A percentile compares a stretch with the other conserved stretches of the same genome.
Conservation (phyloP, 2,113 vertebrate species). For the Eidolon helvum region DNA sequence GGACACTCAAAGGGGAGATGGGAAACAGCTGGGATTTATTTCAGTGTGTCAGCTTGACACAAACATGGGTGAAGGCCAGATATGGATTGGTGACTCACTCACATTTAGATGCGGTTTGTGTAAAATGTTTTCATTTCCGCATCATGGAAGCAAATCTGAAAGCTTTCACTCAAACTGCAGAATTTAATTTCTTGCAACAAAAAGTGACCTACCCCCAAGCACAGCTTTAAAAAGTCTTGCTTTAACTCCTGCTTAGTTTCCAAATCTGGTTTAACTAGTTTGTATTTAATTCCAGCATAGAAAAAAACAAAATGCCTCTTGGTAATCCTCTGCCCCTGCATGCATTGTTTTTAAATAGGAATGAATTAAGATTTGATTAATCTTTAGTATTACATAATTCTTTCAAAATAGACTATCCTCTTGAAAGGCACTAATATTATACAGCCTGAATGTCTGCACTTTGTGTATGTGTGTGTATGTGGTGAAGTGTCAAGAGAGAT, state of each 20-base stretch:
- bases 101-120: constrained; percentile 71
- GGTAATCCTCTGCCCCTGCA: constrained; percentile 19
- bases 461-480: not conserved
- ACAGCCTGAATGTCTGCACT: not conserved
- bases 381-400: constrained; percentile 44
- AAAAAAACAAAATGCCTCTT: constrained; percentile 13
- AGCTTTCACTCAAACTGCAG: constrained; percentile 64
- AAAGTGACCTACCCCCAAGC: constrained; percentile 54
- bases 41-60: constrained; percentile 61
- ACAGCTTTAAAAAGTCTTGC: constrained; percentile 26
- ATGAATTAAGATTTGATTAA: constrained; percentile 56
- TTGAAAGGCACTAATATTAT: not conserved
- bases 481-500: not conserved
- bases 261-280: not conserved
- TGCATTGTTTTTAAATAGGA: constrained; percentile 57
- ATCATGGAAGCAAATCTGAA: constrained; percentile 75
- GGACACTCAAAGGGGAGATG: constrained; percentile 34
- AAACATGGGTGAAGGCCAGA: constrained; percentile 74
- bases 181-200: constrained; percentile 66
- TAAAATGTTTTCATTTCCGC: constrained; percentile 76
- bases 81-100: constrained; percentile 75
- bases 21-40: constrained; percentile 65
- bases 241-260: constrained; percentile 43
- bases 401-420: constrained; percentile 55
- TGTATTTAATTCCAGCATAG: constrained; percentile 23